Percentiles rank a stretch among this genome's conserved stretches.
These are phyloP conservation scores for Mimas tiliae DNA, from an alignment of 2,888 invertebrate species.

Conservation along the genomic window DNA sequence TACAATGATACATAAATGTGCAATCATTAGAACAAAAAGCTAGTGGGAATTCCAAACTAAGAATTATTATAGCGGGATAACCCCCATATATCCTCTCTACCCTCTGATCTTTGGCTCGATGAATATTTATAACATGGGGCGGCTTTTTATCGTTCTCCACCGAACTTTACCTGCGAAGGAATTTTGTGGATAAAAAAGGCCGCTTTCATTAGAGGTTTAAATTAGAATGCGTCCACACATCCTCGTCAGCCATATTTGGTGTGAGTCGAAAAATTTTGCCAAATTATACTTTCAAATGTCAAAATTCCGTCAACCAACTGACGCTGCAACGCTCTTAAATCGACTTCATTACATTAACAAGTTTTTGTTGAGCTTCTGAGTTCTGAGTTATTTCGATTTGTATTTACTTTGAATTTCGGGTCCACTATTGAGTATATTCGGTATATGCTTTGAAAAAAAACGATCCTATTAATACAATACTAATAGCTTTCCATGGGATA, in stretches of 20 bases:
- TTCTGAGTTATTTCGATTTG: background rate
- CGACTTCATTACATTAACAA: slow-evolving; percentile 61
- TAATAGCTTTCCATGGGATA: no score
- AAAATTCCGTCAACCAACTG: slow-evolving; percentile 52
- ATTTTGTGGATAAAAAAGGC: slow-evolving; percentile 64
- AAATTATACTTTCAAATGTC: slow-evolving; percentile 79
- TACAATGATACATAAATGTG: background rate
- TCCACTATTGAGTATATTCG: no score
- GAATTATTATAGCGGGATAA: slow-evolving; percentile 15
- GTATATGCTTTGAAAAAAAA: background rate
- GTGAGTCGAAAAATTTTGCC: slow-evolving; percentile 55
- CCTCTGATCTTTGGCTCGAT: slow-evolving; percentile 48
- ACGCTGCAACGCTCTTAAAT: slow-evolving; percentile 56
- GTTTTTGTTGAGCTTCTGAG: slow-evolving; percentile 45
- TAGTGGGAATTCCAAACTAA: slow-evolving; percentile 2
- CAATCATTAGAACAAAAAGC: slow-evolving; percentile 10
- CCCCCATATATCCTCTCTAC: slow-evolving; percentile 31
- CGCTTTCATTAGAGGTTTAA: slow-evolving; percentile 76
- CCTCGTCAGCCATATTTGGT: slow-evolving; percentile 58
- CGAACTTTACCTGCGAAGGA: slow-evolving; percentile 61
- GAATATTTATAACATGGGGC: slow-evolving; percentile 75
- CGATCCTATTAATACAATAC: no score
- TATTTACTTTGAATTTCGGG: background rate
- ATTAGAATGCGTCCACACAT: slow-evolving; percentile 71
- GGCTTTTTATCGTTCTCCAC: slow-evolving; percentile 68